These are phyloP conservation scores for Phalacrocorax aristotelis DNA, from an alignment of 2,113 vertebrate species.

Conservation along the genomic window DNA sequence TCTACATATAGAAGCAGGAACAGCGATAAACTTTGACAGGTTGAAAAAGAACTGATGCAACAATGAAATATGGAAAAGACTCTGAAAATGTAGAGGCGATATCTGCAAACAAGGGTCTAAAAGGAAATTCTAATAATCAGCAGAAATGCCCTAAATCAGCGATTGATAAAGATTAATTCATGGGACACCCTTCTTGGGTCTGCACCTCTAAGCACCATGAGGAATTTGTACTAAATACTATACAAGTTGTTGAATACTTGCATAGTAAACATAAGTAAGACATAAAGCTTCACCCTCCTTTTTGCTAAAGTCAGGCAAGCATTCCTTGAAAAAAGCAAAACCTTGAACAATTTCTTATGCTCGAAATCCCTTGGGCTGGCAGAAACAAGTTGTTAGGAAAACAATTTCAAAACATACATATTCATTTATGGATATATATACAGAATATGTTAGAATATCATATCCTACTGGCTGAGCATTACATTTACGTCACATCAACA, in stretches of 20 bases:
- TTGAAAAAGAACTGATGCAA: background rate
- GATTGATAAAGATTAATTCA: rapidly evolving
- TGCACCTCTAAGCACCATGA: background rate
- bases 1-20: background rate
- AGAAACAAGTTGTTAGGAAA: slow-evolving; percentile 21
- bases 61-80: background rate
- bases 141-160: background rate
- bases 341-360: background rate
- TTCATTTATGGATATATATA: slow-evolving; percentile 31
- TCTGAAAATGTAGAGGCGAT: background rate
- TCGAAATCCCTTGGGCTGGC: slow-evolving; percentile 17
- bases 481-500: background rate
- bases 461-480: background rate
- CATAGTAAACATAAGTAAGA: background rate
- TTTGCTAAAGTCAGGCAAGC: background rate
- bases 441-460: background rate
- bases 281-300: background rate
- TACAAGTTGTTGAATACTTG: background rate
- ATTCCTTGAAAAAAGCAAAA: background rate
- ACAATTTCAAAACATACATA: slow-evolving; percentile 22
- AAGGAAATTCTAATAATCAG: background rate
- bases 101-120: background rate
- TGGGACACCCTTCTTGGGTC: rapidly evolving
- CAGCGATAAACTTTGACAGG: background rate
- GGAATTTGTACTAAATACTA: background rate